Base-by-base conservation (phyloP, 2,797 vertebrate species). In the Pempheris klunzingeri region DNA sequence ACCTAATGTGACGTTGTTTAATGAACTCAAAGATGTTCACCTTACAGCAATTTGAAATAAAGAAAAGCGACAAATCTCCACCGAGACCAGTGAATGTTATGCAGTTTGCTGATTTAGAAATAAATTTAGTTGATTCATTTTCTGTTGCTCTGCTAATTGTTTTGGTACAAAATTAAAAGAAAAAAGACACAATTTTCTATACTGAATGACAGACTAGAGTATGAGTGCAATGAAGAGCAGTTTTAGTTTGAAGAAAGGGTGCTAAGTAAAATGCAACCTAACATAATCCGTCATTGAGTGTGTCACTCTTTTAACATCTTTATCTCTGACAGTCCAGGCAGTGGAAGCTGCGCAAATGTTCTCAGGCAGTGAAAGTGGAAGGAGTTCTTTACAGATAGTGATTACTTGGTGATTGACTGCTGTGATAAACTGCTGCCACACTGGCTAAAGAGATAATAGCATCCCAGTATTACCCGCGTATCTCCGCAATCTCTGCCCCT, bases 281-380 rank as follows among this genome's bases (percentile, higher is more conserved):
- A 71, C 34, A n/a, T 11, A 62, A 69, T 20, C 47, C 47, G 32
- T 78, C 71, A 53, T 1, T 7, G 38, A 63, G 24, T 54, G 28
- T 14, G 28, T 66, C 60, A 4, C 18, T 68, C 67, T 54, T 47
- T 66, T 36, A 22, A 41, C 49, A 38, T 52, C 59, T 84, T 81
- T 78, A 78, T 86, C 80, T 82, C 12, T 3, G 76, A 18, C 1
- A 7, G 53, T 38, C 52, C 70, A 57, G 58, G 24, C 38, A 22
- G 34, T 17, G 72, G 47, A 63, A 61, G 64, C 79, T 65, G 80
- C 83, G 68, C 66, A 59, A 80, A 78, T 74, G 77, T 65, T 88
- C 52, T 75, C n/a, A 61, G 52, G 44, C 71, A 47, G 71, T 60
- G 77, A 92, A 87, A 91, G 86, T 88, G 79, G 81, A 87, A 74